Percentiles rank a stretch among this genome's conserved stretches.
Conservation (phyloP, 2,113 vertebrate genomes). For the Noctilio leporinus region DNA sequence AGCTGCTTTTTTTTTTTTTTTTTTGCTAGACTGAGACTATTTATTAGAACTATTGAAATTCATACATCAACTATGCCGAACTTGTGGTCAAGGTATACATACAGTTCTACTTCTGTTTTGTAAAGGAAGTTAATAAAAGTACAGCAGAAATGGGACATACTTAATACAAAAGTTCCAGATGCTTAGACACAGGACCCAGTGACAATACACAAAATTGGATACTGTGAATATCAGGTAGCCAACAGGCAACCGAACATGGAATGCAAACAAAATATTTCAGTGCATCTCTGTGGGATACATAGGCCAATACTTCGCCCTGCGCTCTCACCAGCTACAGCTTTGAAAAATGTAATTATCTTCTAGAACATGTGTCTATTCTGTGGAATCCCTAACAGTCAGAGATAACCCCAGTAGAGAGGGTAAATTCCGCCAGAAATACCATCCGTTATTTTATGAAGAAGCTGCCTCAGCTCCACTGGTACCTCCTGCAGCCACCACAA, state of each 20-base stretch:
- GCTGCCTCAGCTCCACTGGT: constrained; percentile 68
- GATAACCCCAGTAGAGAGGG: constrained; percentile 83
- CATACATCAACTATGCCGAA: not conserved
- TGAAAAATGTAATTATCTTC: constrained; percentile 80
- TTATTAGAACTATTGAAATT: not conserved
- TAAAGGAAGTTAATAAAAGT: not conserved
- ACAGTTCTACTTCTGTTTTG: not conserved
- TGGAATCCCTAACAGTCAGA: constrained; percentile 81
- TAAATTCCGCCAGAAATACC: constrained; percentile 85
- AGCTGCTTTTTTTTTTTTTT: not conserved
- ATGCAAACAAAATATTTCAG: not conserved
- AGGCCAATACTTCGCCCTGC: not conserved
- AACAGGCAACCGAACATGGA: not conserved
- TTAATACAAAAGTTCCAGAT: not conserved
- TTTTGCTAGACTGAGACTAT: not conserved
- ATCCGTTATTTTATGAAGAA: constrained; percentile 89
- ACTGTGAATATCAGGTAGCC: not conserved
- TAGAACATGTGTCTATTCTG: constrained; percentile 85
- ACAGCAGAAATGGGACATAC: not conserved
- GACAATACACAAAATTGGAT: not conserved
- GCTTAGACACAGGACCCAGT: not conserved
- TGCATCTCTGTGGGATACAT: not conserved
- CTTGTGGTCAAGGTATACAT: not conserved
- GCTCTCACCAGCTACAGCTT: constrained; percentile 25
- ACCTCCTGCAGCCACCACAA: not conserved